Conservation (phyloP, 1,140 invertebrate genomes). For the Trichoplusia ni region DNA sequence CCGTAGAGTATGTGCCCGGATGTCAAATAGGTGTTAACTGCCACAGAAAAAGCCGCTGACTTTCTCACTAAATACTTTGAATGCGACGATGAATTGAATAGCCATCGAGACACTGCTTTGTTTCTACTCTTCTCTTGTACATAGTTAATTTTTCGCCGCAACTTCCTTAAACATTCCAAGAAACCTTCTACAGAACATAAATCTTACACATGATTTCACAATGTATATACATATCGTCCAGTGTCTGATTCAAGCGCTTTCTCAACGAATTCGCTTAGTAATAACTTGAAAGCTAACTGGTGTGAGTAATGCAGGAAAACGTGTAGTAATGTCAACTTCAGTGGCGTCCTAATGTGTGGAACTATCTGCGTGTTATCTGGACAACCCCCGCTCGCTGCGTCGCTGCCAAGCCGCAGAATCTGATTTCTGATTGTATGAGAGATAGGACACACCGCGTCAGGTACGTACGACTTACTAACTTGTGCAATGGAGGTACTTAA, state of each 20-base stretch:
- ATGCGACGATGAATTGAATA: too few relatives aligned
- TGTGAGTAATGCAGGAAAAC: constrained; percentile 49
- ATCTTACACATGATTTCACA: neutral
- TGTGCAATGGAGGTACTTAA: constrained; percentile 4
- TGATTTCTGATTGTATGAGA: constrained; percentile 33
- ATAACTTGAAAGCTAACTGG: constrained; percentile 47
- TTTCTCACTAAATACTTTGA: too few relatives aligned
- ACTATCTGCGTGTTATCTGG: constrained; percentile 7
- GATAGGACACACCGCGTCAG: constrained; percentile 16
- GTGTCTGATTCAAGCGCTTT: constrained; percentile 51
- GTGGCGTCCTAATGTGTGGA: constrained; percentile 44
- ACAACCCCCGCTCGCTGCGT: constrained; percentile 46
- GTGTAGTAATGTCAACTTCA: constrained; percentile 52
- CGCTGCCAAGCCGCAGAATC: constrained; percentile 24
- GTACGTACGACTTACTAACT: neutral
- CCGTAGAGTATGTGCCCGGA: too few relatives aligned
- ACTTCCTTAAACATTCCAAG: neutral
- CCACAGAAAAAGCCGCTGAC: too few relatives aligned
- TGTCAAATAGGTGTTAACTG: too few relatives aligned
- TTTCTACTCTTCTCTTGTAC: too few relatives aligned
- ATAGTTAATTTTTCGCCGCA: neutral
- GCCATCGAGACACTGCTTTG: too few relatives aligned
- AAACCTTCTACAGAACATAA: neutral
- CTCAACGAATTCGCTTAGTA: constrained; percentile 44
- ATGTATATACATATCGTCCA: neutral